phyloP scores from a whole-genome alignment of 2,113 vertebrate species.

The Rhea americana region DNA sequence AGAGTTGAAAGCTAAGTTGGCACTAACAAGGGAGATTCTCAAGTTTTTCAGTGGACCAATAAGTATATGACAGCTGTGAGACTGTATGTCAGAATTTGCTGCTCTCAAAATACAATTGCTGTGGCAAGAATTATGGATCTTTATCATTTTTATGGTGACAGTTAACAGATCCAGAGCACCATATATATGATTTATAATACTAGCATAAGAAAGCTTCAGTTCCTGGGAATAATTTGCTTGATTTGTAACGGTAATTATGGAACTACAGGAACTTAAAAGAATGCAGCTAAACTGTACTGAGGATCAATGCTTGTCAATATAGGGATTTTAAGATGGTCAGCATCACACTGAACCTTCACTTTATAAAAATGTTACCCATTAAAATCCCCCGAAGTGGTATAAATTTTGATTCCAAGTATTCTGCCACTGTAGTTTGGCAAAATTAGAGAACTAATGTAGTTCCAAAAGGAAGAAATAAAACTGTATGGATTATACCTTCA shows the following conservation, averaged over 20 bases:
- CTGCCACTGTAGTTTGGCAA: not conserved
- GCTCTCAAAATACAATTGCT: conserved; percentile 54
- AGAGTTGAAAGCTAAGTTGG: not conserved
- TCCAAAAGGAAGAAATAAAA: not conserved
- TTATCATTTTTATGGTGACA: conserved; percentile 8
- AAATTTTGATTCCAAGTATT: not conserved
- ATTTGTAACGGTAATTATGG: not conserved
- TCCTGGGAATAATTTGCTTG: not conserved
- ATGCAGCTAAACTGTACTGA: not conserved
- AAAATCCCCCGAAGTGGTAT: conserved; percentile 8
- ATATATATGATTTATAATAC: not conserved
- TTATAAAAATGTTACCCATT: not conserved
- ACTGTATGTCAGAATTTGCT: conserved; percentile 62
- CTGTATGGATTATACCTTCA: conserved; percentile 45
- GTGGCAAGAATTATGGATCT: conserved; percentile 37
- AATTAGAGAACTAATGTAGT: not conserved
- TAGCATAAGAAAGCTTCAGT: not conserved
- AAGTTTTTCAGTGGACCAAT: not conserved
- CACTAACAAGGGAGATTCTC: not conserved
- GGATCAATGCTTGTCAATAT: not conserved
- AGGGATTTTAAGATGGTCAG: not conserved
- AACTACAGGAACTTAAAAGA: conserved; percentile 13
- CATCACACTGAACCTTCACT: not conserved
- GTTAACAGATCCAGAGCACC: conserved; percentile 53
- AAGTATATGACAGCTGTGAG: conserved; percentile 65